phyloP scores from a whole-genome alignment of 2,888 invertebrate genomes.

The Eupithecia exiguata region DNA sequence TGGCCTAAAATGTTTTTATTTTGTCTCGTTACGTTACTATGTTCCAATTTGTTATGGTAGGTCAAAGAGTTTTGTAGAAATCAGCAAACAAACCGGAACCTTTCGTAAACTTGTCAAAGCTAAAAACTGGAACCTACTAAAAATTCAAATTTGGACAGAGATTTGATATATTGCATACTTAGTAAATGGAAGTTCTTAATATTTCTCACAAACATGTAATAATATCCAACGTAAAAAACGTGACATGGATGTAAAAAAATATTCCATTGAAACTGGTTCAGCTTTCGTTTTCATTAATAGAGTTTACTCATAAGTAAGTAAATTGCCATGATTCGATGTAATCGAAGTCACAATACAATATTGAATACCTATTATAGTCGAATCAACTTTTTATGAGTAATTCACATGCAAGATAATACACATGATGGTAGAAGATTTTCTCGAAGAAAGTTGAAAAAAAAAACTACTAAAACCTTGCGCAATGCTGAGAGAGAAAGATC shows the following conservation, averaged over 20 bases:
- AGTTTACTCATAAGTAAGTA: slow-evolving; percentile 29
- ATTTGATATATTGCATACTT: not conserved
- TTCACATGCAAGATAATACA: slow-evolving; percentile 21
- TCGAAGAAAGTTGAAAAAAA: slow-evolving; percentile 22
- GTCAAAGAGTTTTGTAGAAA: not conserved
- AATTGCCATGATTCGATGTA: slow-evolving; percentile 24
- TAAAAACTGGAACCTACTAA: not conserved
- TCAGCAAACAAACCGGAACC: not conserved
- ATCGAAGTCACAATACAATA: slow-evolving; percentile 20
- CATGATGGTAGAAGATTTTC: slow-evolving; percentile 22
- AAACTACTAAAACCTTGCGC: not conserved
- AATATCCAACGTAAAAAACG: not conserved
- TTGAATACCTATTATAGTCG: slow-evolving; percentile 2
- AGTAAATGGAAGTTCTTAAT: not conserved
- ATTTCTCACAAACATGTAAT: not conserved
- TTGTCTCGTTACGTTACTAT: not conserved
- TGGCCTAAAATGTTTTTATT: not conserved
- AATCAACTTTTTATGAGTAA: slow-evolving; percentile 1
- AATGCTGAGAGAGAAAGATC: not conserved
- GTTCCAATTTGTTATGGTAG: not conserved
- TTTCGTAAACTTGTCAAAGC: not conserved
- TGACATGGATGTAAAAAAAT: slow-evolving; percentile 19
- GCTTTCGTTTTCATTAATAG: slow-evolving; percentile 38
- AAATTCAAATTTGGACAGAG: not conserved
- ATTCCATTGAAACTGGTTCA: slow-evolving; percentile 36